Conservation (phyloP, 2,797 vertebrate species). For the Melanotaenia maccullochi region DNA sequence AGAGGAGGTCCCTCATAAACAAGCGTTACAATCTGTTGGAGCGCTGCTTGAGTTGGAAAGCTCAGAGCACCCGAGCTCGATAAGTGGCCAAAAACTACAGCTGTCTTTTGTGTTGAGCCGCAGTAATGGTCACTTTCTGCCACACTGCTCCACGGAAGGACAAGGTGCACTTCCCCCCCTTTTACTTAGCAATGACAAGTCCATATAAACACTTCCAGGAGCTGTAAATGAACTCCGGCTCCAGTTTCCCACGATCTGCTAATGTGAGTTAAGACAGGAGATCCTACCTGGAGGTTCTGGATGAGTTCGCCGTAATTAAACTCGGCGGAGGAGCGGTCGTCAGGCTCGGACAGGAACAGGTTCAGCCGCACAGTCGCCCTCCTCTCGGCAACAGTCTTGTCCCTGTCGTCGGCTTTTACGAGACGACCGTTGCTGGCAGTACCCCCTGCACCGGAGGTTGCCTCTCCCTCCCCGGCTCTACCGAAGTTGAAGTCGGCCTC, state of each 20-base stretch:
- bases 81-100: constrained; percentile 34
- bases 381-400: constrained; percentile 78
- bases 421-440: constrained; percentile 71
- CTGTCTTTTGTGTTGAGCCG: constrained; percentile 65
- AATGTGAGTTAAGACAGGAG: not conserved
- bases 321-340: constrained; percentile 92
- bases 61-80: constrained; percentile 26
- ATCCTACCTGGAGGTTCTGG: constrained; percentile 79
- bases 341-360: constrained; percentile 91
- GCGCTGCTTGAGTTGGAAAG: constrained; percentile 65
- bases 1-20: constrained; percentile 4
- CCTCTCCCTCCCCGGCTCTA: constrained; percentile 81
- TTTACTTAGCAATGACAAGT: constrained; percentile 66
- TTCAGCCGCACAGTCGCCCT: constrained; percentile 90
- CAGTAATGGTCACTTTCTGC: constrained; percentile 60
- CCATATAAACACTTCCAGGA: constrained; percentile 58
- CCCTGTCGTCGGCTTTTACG: constrained; percentile 77
- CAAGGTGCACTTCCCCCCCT: constrained; percentile 61
- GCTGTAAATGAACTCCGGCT: constrained; percentile 55
- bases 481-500: constrained; percentile 82
- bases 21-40: constrained; percentile 2
- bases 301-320: constrained; percentile 95
- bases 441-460: constrained; percentile 79
- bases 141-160: constrained; percentile 63
- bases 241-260: constrained; percentile 36